Evolutionary conservation across 2,888 invertebrate genomes (phyloP).

Genomic region (Dryocosmus kuriphilus): DNA sequence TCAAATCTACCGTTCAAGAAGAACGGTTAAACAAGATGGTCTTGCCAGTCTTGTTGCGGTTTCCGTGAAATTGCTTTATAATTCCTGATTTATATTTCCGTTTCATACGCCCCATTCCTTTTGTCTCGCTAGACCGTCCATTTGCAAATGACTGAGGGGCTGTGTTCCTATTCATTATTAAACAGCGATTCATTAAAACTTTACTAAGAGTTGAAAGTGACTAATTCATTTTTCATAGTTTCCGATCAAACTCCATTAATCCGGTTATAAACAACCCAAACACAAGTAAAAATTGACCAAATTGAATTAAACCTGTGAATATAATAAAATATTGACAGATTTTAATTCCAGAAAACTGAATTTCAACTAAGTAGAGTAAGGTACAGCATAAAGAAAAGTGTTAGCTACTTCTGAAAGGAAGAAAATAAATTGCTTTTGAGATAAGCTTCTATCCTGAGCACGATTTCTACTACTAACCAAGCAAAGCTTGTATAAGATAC

Average conservation of each 20-base stretch:
- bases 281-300: not conserved
- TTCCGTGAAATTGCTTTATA: constrained; percentile 70
- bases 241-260: not conserved
- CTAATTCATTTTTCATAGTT: constrained; percentile 27
- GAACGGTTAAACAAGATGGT: constrained; percentile 25
- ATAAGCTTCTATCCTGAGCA: constrained; percentile 14
- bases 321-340: not conserved
- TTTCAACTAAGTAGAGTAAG: not conserved
- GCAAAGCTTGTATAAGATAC: constrained; percentile 8
- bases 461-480: not conserved
- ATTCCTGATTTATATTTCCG: constrained; percentile 69
- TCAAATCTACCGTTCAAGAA: constrained; percentile 2
- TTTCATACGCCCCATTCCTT: constrained; percentile 40
- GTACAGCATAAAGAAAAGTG: constrained; percentile 3
- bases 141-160: constrained; percentile 35
- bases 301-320: not conserved
- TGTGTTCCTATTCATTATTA: constrained; percentile 32
- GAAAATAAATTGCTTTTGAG: constrained; percentile 26
- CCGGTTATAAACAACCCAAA: not conserved
- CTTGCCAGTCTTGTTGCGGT: constrained; percentile 63
- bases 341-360: not conserved
- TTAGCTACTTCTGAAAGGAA: not conserved
- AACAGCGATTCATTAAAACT: constrained; percentile 34
- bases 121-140: constrained; percentile 29
- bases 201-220: constrained; percentile 17